A percentile compares a stretch with the other conserved stretches of the same genome.
These are phyloP conservation scores for Basileuterus tristriatus DNA, from an alignment of 2,797 vertebrate species.

Conservation along the genomic window DNA sequence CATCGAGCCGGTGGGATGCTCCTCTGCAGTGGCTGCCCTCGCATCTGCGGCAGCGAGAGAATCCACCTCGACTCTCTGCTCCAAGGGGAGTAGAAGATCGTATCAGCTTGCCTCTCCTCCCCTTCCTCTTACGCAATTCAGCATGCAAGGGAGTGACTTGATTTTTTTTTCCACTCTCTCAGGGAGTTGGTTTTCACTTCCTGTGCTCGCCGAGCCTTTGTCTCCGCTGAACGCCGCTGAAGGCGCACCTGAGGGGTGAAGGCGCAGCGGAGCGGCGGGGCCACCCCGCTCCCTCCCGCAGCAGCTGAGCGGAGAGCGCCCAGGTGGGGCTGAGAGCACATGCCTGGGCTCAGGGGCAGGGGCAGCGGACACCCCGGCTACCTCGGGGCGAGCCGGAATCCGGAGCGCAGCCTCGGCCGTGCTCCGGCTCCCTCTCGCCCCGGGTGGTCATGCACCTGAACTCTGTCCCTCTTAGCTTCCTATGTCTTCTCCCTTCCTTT, in stretches of 20 bases:
- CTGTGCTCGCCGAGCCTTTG: constrained; percentile 82
- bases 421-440: not conserved
- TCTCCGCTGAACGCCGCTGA: constrained; percentile 42
- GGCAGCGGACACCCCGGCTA: fast-evolving
- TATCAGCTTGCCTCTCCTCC: constrained; percentile 19
- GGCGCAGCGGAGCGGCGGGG: not conserved
- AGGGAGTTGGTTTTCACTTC: constrained; percentile 83
- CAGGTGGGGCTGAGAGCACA: not conserved
- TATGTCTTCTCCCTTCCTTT: not conserved
- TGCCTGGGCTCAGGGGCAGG: not conserved
- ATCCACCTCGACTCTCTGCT: fast-evolving
- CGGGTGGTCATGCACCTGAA: fast-evolving
- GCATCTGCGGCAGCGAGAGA: fast-evolving
- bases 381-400: fast-evolving
- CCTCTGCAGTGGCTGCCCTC: fast-evolving
- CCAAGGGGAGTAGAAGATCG: not conserved
- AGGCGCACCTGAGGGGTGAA: constrained; percentile 62
- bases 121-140: constrained; percentile 28
- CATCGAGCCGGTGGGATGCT: not conserved
- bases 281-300: not conserved
- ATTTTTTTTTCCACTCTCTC: not conserved
- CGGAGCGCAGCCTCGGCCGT: fast-evolving
- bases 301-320: constrained; percentile 50
- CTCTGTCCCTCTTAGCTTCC: not conserved
- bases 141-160: constrained; percentile 8